Base-by-base conservation (phyloP, 2,888 invertebrate species). In the Chromoteleia sp. region DNA sequence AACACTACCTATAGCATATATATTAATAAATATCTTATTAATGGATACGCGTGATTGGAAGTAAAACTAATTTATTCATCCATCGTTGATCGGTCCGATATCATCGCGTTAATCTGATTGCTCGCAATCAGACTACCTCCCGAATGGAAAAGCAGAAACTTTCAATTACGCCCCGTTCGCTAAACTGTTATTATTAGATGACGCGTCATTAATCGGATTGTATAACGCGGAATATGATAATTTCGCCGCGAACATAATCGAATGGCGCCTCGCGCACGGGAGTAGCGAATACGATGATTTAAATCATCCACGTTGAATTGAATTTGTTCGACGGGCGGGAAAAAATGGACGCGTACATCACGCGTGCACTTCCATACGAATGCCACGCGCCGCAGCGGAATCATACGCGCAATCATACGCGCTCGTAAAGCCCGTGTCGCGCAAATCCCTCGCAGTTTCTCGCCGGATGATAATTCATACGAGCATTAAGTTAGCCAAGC, bases 381-480 rank as follows among this genome's bases (percentile, higher is more conserved):
- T 19, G 74, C 74, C 74, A 74, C 74, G 74, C 74, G 74, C 56
- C 56, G 65, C 50, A n/a, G 19, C 14, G 48, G 30, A 39, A 52
- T 36, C 48, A 12, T n/a, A n/a, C n/a, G n/a, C n/a, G n/a, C n/a
- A n/a, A n/a, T n/a, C n/a, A n/a, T 61, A 12, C 7, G 19, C 43
- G 25, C 2, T 25, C 25, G 15, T 33, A 50, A 63, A 54, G 36
- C 7, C 8, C 48, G 39, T 58, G 52, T 63, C 65, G 65, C 65
- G 12, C 45, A 65, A 70, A 70, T 70, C 48, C 58, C 17, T 29
- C 29, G 59, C 29, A 41, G 25, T 61, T 61, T 54, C 76, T 48
- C 50, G 41, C 15, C 41, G 29, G 50, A 86, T 86, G 86, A 87
- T 88, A 87, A 87, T 87, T 88, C 87, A 86, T 86, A 70, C 76